Percentiles rank a stretch among this genome's conserved stretches.
Conservation (phyloP, 2,113 vertebrate species). For the Cyanistes caeruleus region DNA sequence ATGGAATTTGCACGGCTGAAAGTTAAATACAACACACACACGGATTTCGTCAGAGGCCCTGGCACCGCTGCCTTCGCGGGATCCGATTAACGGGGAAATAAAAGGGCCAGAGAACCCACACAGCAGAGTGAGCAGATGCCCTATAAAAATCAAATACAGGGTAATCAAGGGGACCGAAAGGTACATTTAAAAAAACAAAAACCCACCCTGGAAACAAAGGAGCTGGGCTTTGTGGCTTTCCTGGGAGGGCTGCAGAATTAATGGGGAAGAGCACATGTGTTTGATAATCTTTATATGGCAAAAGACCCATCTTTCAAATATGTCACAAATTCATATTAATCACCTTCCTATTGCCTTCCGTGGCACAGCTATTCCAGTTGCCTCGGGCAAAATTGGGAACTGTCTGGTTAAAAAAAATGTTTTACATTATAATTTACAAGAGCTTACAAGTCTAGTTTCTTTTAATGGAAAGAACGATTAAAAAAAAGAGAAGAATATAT, state of each 20-base stretch:
- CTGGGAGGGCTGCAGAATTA: constrained; percentile 61
- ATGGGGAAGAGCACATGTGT: constrained; percentile 68
- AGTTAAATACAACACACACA: constrained; percentile 59
- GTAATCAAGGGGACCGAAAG: constrained; percentile 53
- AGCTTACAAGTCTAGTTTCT: constrained; percentile 67
- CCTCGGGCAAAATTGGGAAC: constrained; percentile 66
- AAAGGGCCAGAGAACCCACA: constrained; percentile 49
- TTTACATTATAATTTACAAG: constrained; percentile 72
- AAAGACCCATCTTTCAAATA: constrained; percentile 74
- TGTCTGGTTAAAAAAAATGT: constrained; percentile 72
- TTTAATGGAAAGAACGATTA: constrained; percentile 70
- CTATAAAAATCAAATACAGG: constrained; percentile 55
- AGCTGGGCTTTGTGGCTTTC: constrained; percentile 50
- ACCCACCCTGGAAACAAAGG: constrained; percentile 69
- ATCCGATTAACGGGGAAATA: constrained; percentile 50
- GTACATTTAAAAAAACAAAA: constrained; percentile 62
- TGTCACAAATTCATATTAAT: constrained; percentile 75
- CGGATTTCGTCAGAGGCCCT: constrained; percentile 47
- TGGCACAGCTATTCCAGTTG: constrained; percentile 55
- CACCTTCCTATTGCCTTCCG: constrained; percentile 61
- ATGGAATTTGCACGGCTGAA: constrained; percentile 64
- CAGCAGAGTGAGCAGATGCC: constrained; percentile 44
- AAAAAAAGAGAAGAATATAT: constrained; percentile 63
- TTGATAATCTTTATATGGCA: constrained; percentile 75
- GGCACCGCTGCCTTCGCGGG: not conserved